Percentiles rank a stretch among this genome's conserved stretches.
These are phyloP conservation scores for Poeciliopsis gracilis DNA, from an alignment of 2,797 vertebrate species.

Conservation along the genomic window DNA sequence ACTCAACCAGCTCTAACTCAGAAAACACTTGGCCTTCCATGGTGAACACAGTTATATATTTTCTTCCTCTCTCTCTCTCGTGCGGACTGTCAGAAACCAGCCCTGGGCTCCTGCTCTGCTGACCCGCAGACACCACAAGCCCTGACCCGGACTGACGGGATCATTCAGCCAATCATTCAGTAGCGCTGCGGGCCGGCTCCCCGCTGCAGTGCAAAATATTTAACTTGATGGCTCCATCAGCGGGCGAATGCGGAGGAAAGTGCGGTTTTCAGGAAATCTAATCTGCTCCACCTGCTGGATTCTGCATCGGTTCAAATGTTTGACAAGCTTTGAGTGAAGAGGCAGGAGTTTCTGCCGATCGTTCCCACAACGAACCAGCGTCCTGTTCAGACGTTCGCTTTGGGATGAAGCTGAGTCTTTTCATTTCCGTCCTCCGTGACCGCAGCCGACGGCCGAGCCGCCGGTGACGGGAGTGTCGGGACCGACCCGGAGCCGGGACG, in stretches of 20 bases:
- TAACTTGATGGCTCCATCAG: background rate
- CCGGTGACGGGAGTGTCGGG: conserved; percentile 16
- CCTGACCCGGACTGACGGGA: conserved; percentile 21
- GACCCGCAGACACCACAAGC: background rate
- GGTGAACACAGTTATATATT: background rate
- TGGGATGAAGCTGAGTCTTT: background rate
- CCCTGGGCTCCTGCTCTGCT: conserved; percentile 8
- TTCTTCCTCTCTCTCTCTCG: background rate
- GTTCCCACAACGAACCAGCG: background rate
- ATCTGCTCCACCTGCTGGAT: too few species aligned
- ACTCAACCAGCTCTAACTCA: conserved; percentile 20
- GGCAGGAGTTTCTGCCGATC: too few species aligned
- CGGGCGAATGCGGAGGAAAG: background rate
- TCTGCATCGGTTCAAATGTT: too few species aligned
- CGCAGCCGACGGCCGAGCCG: background rate
- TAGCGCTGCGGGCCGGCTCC: conserved; percentile 7
- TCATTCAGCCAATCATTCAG: conserved; percentile 16
- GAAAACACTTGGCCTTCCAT: conserved; percentile 24
- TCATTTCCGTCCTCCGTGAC: conserved; percentile 25
- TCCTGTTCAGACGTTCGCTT: background rate
- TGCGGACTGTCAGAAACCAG: background rate
- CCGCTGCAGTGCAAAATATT: background rate
- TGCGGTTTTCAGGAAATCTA: too few species aligned
- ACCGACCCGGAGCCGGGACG: conserved; percentile 24
- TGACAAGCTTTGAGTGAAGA: too few species aligned